These are phyloP conservation scores for Corythoichthys intestinalis DNA, from an alignment of 2,113 vertebrate species.

Conservation along the genomic window DNA sequence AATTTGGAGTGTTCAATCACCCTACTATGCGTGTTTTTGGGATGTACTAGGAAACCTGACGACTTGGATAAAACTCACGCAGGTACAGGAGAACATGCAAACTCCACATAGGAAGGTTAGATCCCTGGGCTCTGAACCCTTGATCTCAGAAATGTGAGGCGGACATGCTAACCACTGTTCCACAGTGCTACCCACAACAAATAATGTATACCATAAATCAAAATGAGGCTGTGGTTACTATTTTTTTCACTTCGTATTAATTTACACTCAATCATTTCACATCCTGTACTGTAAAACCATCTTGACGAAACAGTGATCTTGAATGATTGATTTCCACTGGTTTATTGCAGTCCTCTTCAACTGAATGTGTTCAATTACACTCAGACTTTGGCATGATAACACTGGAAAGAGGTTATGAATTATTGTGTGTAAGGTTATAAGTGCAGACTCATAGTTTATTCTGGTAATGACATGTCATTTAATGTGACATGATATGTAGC, in stretches of 20 bases:
- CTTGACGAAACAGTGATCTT: conserved; percentile 4
- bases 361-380: conserved; percentile 13
- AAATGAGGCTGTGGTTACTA: background rate
- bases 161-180: too few relatives aligned
- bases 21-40: too few relatives aligned
- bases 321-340: conserved; percentile 19
- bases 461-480: conserved; percentile 38
- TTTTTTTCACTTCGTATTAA: background rate
- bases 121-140: too few relatives aligned
- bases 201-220: background rate
- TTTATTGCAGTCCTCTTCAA: conserved; percentile 21
- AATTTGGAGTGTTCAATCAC: too few relatives aligned
- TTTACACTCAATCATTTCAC: conserved; percentile 8
- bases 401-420: conserved; percentile 17
- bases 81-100: too few relatives aligned
- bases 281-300: background rate
- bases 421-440: conserved; percentile 4
- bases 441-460: conserved; percentile 28
- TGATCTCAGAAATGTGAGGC: too few relatives aligned
- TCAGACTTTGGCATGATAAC: conserved; percentile 1
- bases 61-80: too few relatives aligned
- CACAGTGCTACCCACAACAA: too few relatives aligned
- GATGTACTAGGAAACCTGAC: too few relatives aligned
- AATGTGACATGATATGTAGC: conserved; percentile 34
- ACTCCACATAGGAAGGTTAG: too few relatives aligned